Conservation (phyloP, 2,888 invertebrate species). For the Psylliodes chrysocephalus region DNA sequence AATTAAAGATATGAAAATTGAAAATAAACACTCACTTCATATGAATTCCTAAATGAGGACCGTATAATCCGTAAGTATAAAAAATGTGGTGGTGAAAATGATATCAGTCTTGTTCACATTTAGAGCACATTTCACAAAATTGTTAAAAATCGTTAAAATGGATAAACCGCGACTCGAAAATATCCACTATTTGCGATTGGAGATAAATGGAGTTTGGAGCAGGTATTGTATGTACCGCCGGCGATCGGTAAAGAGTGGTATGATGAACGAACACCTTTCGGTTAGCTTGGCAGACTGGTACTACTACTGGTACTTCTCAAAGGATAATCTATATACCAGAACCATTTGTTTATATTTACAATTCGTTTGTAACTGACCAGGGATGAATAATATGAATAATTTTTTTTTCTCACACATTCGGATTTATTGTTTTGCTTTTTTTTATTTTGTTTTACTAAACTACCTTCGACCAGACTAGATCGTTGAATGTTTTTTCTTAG, state of each 20-base stretch:
- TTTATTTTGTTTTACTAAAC: slow-evolving; percentile 10
- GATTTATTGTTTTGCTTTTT: not conserved
- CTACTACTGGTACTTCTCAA: slow-evolving; percentile 36
- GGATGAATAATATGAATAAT: slow-evolving; percentile 30
- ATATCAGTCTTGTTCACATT: slow-evolving; percentile 13
- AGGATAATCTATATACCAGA: slow-evolving; percentile 40
- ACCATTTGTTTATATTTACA: slow-evolving; percentile 42
- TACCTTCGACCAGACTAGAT: slow-evolving; percentile 4
- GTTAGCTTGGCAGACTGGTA: slow-evolving; percentile 38
- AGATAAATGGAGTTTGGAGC: not conserved
- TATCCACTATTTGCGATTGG: slow-evolving; percentile 8
- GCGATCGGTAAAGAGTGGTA: slow-evolving; percentile 32
- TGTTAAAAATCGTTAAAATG: not conserved
- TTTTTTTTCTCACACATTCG: slow-evolving; percentile 14
- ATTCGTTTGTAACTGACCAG: slow-evolving; percentile 27
- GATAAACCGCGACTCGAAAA: no score
- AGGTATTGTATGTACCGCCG: not conserved
- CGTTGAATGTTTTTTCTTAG: slow-evolving; percentile 16
- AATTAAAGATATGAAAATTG: no score
- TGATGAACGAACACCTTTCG: slow-evolving; percentile 40
- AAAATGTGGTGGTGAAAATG: slow-evolving; percentile 4
- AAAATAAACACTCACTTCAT: slow-evolving; percentile 21
- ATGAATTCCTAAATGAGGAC: not conserved
- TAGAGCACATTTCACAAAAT: slow-evolving; percentile 26
- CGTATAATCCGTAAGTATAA: slow-evolving; percentile 7